Evolutionary conservation across 2,888 invertebrate species (phyloP).

Genomic region (Leptinotarsa haldemani): DNA sequence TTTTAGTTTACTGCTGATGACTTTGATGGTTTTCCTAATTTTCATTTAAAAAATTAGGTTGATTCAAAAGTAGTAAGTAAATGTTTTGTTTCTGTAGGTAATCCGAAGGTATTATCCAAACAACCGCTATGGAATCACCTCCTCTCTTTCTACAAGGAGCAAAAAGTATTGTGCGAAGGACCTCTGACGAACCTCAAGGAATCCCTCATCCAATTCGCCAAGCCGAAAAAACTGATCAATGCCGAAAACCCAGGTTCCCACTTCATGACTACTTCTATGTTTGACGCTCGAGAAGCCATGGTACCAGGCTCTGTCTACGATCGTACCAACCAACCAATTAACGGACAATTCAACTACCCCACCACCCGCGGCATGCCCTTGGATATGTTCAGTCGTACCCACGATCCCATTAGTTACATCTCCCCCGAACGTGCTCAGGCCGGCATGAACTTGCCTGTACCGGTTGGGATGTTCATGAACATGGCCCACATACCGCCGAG

Average conservation of each 20-base stretch:
- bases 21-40: too few relatives aligned
- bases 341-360: slow-evolving; percentile 50
- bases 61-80: not conserved
- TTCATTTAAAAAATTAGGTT: too few relatives aligned
- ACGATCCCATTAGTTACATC: slow-evolving; percentile 94
- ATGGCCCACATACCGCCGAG: slow-evolving; percentile 83
- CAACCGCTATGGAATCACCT: slow-evolving; percentile 99
- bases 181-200: slow-evolving; percentile 97
- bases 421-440: slow-evolving; percentile 85
- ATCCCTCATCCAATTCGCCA: slow-evolving; percentile 95
- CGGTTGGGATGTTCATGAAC: slow-evolving; percentile 94
- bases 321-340: slow-evolving; percentile 69
- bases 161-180: slow-evolving; percentile 96
- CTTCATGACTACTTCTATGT: slow-evolving; percentile 98
- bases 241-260: slow-evolving; percentile 95
- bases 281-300: slow-evolving; percentile 94
- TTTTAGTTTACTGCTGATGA: too few relatives aligned
- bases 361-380: slow-evolving; percentile 62
- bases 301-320: slow-evolving; percentile 95
- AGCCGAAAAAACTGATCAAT: slow-evolving; percentile 95
- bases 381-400: slow-evolving; percentile 76
- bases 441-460: slow-evolving; percentile 87
- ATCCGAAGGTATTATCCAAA: slow-evolving; percentile 98
- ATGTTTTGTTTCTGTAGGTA: slow-evolving; percentile 61
- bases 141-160: slow-evolving; percentile 96